These are phyloP conservation scores for Australoheros facetus DNA, from an alignment of 2,797 vertebrate species.

Conservation along the genomic window DNA sequence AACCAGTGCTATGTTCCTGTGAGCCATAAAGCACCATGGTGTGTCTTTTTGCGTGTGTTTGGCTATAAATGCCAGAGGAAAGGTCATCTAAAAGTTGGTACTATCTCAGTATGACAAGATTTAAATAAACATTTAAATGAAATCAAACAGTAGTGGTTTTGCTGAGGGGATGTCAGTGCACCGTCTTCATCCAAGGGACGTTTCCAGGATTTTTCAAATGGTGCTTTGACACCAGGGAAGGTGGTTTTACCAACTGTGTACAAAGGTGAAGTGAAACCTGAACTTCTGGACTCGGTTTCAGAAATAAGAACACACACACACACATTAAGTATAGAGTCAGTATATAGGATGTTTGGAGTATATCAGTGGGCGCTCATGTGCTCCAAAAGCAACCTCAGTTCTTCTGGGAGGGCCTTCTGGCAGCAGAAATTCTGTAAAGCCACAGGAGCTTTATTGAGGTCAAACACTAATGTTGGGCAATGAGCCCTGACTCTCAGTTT, in stretches of 20 bases:
- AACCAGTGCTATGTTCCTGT: constrained; percentile 1
- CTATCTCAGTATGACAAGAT: not conserved
- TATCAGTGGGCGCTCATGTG: not conserved
- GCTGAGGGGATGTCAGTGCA: not conserved
- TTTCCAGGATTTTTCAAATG: not conserved
- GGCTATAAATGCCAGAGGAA: constrained; percentile 6
- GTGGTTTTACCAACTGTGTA: not conserved
- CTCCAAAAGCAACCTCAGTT: not conserved
- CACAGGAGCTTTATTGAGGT: not conserved
- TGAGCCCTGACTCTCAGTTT: not conserved
- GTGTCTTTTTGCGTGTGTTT: not conserved
- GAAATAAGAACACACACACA: not conserved
- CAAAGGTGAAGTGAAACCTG: not conserved
- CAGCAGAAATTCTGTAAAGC: not conserved
- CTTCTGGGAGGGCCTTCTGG: not conserved
- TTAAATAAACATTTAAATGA: not conserved
- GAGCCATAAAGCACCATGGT: not conserved
- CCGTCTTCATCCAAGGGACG: not conserved
- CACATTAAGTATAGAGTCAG: not conserved
- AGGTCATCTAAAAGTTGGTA: not conserved
- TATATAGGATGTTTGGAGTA: not conserved
- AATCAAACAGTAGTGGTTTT: not conserved
- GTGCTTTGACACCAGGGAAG: not conserved
- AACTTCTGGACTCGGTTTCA: not conserved
- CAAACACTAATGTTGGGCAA: not conserved